Conservation (phyloP, 1,140 invertebrate genomes). For the Melipona quadrifasciata region DNA sequence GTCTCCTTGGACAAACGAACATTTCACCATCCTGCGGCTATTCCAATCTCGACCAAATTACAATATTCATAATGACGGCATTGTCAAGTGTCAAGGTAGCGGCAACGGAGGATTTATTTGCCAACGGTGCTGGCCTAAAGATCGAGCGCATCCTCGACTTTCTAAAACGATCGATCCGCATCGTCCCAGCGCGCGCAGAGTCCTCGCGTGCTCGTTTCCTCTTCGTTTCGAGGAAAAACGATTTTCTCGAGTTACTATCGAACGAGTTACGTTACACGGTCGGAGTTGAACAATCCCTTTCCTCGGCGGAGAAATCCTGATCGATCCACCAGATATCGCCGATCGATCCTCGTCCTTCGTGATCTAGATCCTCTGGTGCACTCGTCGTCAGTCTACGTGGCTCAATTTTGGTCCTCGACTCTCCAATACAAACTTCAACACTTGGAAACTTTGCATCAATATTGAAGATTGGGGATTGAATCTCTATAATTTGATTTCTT, state of each 20-base stretch:
- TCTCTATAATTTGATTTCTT: too few relatives aligned
- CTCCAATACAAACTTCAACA: neutral
- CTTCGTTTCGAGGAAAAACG: conserved; percentile 17
- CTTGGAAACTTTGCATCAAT: neutral
- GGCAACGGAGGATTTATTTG: neutral
- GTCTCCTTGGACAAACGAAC: neutral
- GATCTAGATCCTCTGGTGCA: conserved; percentile 10
- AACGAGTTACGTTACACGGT: conserved; percentile 26
- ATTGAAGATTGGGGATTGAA: too few relatives aligned
- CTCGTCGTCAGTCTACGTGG: neutral
- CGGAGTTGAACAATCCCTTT: neutral
- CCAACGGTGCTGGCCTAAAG: neutral
- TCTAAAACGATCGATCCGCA: conserved; percentile 38
- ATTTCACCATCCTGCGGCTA: neutral
- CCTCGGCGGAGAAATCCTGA: neutral
- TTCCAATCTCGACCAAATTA: neutral
- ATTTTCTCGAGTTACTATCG: conserved; percentile 6
- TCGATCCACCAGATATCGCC: conserved; percentile 38
- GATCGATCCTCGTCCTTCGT: neutral
- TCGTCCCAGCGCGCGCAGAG: neutral
- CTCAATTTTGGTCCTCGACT: neutral
- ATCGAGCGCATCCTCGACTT: conserved; percentile 22
- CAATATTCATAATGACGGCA: conserved; percentile 1
- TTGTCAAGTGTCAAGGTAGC: conserved; percentile 29
- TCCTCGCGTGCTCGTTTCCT: neutral